These are phyloP conservation scores for Diploptera punctata DNA, from an alignment of 2,888 invertebrate genomes.

Conservation along the genomic window DNA sequence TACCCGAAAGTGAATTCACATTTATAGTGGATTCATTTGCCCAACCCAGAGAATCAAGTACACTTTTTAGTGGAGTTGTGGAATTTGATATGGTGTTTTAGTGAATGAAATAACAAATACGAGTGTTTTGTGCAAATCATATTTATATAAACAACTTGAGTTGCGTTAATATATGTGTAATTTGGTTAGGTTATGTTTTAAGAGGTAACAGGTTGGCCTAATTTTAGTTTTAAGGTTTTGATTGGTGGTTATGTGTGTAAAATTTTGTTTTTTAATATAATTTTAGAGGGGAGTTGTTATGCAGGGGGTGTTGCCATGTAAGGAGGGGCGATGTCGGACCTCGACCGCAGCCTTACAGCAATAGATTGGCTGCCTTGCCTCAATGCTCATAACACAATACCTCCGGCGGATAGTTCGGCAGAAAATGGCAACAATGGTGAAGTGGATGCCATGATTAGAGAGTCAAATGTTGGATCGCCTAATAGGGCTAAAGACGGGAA, in stretches of 20 bases:
- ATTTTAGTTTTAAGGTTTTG: not conserved
- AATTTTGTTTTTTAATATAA: not conserved
- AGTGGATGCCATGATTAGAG: conserved; percentile 41
- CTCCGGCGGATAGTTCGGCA: conserved; percentile 39
- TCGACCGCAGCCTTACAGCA: conserved; percentile 57
- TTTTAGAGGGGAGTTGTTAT: conserved; percentile 15
- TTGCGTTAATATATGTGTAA: too few species aligned
- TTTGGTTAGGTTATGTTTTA: conserved; percentile 18
- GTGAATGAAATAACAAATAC: too few species aligned
- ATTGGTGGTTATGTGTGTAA: not conserved
- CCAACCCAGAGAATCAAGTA: not conserved
- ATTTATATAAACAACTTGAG: too few species aligned
- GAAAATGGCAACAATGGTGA: conserved; percentile 34
- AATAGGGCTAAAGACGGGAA: conserved; percentile 58
- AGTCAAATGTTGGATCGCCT: conserved; percentile 41
- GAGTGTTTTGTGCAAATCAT: too few species aligned
- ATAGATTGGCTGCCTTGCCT: conserved; percentile 60
- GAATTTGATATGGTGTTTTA: too few species aligned
- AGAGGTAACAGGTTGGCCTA: conserved; percentile 18
- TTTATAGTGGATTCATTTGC: not conserved
- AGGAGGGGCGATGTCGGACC: conserved; percentile 46
- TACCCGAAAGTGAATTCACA: not conserved
- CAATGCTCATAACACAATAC: conserved; percentile 50
- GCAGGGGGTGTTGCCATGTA: conserved; percentile 18
- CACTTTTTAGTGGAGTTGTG: too few species aligned